Percentiles rank a stretch among this genome's conserved stretches.
Conservation (phyloP, 2,797 vertebrate genomes). For the Tiaroga cobitis region DNA sequence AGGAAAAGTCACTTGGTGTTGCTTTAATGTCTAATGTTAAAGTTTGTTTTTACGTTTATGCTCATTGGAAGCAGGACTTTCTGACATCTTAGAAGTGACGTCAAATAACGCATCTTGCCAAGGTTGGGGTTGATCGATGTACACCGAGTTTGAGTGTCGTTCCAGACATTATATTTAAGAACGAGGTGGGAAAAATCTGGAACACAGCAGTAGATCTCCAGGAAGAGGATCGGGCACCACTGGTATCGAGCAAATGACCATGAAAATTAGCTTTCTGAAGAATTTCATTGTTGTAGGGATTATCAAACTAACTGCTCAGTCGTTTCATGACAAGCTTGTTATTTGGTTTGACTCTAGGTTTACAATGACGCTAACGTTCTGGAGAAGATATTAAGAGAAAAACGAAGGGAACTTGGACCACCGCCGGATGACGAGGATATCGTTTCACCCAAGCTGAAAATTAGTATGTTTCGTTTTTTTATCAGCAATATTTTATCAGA, state of each 20-base stretch:
- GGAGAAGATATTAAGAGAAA: conserved; percentile 95
- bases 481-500: neutral
- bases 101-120: no score
- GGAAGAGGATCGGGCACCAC: neutral
- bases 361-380: conserved; percentile 96
- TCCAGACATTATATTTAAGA: neutral
- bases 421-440: conserved; percentile 91
- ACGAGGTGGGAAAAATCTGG: neutral
- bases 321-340: neutral
- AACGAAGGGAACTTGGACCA: conserved; percentile 91
- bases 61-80: no score
- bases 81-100: no score
- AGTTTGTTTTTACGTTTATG: no score
- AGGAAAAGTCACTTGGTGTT: no score
- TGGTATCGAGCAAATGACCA: neutral
- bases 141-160: neutral
- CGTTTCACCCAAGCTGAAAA: conserved; percentile 94
- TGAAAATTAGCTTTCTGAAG: neutral
- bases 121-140: neutral
- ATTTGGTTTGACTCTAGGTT: conserved; percentile 77
- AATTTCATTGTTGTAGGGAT: neutral
- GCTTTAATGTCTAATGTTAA: no score
- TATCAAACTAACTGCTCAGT: neutral
- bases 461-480: conserved; percentile 81
- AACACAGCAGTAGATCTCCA: neutral